phyloP scores from a whole-genome alignment of 2,888 invertebrate species.

The Pediacus dermestoides region DNA sequence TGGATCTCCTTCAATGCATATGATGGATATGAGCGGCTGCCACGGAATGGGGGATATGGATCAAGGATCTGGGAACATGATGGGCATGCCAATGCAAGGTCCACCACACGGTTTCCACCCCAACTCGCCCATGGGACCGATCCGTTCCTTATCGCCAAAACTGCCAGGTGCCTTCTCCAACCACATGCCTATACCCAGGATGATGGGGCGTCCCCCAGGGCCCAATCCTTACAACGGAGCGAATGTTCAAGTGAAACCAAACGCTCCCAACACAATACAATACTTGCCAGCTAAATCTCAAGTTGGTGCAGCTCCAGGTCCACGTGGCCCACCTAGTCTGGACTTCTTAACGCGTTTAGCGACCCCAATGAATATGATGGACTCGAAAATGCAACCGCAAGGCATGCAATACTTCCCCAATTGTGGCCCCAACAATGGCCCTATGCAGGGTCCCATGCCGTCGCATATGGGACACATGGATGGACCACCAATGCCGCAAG shows the following conservation, averaged over 20 bases:
- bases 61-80: slow-evolving; percentile 41
- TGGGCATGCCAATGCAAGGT: slow-evolving; percentile 49
- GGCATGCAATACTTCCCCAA: slow-evolving; percentile 73
- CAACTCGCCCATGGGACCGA: slow-evolving; percentile 44
- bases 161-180: slow-evolving; percentile 57
- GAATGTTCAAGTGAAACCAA: slow-evolving; percentile 92
- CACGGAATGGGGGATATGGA: slow-evolving; percentile 47
- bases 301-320: slow-evolving; percentile 68
- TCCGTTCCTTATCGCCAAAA: slow-evolving; percentile 63
- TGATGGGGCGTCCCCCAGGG: slow-evolving; percentile 64
- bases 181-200: slow-evolving; percentile 53
- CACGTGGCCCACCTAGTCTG: slow-evolving; percentile 83
- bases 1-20: slow-evolving; percentile 53
- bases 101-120: slow-evolving; percentile 48
- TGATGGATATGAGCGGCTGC: slow-evolving; percentile 49
- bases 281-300: slow-evolving; percentile 95
- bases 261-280: slow-evolving; percentile 96
- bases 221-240: slow-evolving; percentile 68
- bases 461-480: slow-evolving; percentile 52
- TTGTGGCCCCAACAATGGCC: slow-evolving; percentile 54
- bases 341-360: slow-evolving; percentile 87
- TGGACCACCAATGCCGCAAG: slow-evolving; percentile 41
- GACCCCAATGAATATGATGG: slow-evolving; percentile 72
- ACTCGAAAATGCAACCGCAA: slow-evolving; percentile 65
- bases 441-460: slow-evolving; percentile 49